phyloP scores from a whole-genome alignment of 2,888 invertebrate genomes.

The Acanthopleura granulata region DNA sequence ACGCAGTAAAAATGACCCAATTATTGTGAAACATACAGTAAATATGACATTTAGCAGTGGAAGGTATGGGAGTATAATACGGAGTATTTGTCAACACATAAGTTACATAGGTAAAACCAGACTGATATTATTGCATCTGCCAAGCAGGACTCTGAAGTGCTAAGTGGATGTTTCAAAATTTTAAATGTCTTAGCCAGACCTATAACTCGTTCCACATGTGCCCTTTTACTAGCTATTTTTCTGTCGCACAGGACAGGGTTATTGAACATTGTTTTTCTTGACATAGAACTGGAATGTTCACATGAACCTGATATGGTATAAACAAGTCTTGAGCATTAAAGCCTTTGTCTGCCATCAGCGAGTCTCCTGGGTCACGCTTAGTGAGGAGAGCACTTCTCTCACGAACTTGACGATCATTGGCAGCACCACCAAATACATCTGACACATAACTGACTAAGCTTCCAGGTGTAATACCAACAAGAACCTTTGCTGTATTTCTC shows the following conservation, averaged over 20 bases:
- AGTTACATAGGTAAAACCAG: too few relatives aligned
- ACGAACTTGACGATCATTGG: conserved; percentile 36
- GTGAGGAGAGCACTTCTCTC: conserved; percentile 28
- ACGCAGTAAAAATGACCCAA: too few relatives aligned
- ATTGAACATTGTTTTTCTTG: conserved; percentile 34
- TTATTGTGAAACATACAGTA: too few relatives aligned
- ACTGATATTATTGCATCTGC: too few relatives aligned
- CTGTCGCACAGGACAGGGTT: conserved; percentile 28
- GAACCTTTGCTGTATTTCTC: conserved; percentile 25
- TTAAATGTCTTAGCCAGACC: conserved; percentile 36
- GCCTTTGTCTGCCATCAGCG: conserved; percentile 33
- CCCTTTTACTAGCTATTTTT: conserved; percentile 35
- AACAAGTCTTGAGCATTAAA: conserved; percentile 37
- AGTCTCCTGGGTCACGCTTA: conserved; percentile 33
- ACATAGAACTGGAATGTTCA: conserved; percentile 41
- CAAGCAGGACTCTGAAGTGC: too few relatives aligned
- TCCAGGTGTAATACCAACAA: conserved; percentile 28
- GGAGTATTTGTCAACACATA: too few relatives aligned
- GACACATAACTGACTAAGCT: conserved; percentile 24
- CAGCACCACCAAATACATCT: conserved; percentile 31
- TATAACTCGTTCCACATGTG: conserved; percentile 39
- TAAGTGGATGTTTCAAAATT: too few relatives aligned
- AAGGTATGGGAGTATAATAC: too few relatives aligned
- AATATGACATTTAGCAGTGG: too few relatives aligned
- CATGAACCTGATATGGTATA: conserved; percentile 29